Evolutionary conservation across 2,888 invertebrate genomes (phyloP), one percentile per base, ranked within the genome.

Genomic region (Rotaria magnacalcarata): DNA sequence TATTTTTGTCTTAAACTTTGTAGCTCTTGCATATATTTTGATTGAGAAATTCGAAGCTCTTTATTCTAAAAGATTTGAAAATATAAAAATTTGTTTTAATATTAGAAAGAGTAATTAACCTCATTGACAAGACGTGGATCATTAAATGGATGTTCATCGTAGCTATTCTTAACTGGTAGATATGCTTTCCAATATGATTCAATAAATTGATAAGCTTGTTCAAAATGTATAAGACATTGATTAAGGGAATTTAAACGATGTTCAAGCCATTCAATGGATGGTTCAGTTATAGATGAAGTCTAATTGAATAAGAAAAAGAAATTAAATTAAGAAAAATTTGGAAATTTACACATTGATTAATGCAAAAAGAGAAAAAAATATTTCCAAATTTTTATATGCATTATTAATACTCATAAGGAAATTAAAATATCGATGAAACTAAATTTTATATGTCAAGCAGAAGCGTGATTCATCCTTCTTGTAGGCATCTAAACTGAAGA

Each of bases 181-280:
- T 24, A 10, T n/a, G 80, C 34, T 47, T 5, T 24, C 43, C 80
- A 47, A 14, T 80, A 80, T 47, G 43, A 2, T 43, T 80, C 80
- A 47, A 47, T n/a, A 24, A 80, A 47, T 47, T 47, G 80, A 80
- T 80, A 80, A 0, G 21, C n/a, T 80, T 47, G 80, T 80, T 80
- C 80, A 5, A 80, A 41, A 11, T 16, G 43, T 80, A 24, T 10
- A 10, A 80, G 14, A 80, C 80, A 43, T 80, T 80, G 80, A 47
- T 80, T 80, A n/a, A 80, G 47, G 14, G 80, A 5, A 24, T 80
- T 24, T 24, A 80, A 80, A 80, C 80, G 80, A 11, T 80, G 43
- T 80, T 80, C 80, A 47, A 80, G 47, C 80, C 80, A 80, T 47
- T 80, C 47, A 0, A 41, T 19, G 6, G 67, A 67, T 41, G 80